Conservation (phyloP, 2,113 vertebrate species). For the Labrus mixtus region DNA sequence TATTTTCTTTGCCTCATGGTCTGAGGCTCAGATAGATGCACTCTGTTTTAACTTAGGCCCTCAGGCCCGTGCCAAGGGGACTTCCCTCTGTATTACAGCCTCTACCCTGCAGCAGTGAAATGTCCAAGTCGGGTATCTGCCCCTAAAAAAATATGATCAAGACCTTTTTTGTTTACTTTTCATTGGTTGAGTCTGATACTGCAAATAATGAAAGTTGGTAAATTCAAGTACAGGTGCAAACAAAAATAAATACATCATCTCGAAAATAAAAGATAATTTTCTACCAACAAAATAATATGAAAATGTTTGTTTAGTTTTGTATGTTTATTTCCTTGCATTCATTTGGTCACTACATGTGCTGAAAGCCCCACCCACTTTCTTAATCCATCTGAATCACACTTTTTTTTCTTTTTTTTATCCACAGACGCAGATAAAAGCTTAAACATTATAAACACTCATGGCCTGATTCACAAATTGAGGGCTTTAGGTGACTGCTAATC, state of each 20-base stretch:
- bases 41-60: conserved; percentile 33
- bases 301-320: too few species aligned
- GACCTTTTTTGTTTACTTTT: neutral
- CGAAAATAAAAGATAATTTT: neutral
- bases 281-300: neutral
- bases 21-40: conserved; percentile 20
- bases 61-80: conserved; percentile 14
- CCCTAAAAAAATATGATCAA: conserved; percentile 1
- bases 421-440: too few species aligned
- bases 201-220: neutral
- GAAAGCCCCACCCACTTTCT: too few species aligned
- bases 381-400: too few species aligned
- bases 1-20: neutral
- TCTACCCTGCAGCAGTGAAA: conserved; percentile 16
- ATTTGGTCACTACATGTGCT: too few species aligned
- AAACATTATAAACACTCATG: too few species aligned
- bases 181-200: neutral
- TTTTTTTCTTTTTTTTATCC: too few species aligned
- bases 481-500: too few species aligned
- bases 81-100: conserved; percentile 36
- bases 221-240: neutral
- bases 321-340: too few species aligned
- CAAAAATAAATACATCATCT: neutral
- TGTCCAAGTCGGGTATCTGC: conserved; percentile 15
- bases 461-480: too few species aligned